Evolutionary conservation across 2,888 invertebrate species (phyloP).

Genomic region (Luperina nickerlii): DNA sequence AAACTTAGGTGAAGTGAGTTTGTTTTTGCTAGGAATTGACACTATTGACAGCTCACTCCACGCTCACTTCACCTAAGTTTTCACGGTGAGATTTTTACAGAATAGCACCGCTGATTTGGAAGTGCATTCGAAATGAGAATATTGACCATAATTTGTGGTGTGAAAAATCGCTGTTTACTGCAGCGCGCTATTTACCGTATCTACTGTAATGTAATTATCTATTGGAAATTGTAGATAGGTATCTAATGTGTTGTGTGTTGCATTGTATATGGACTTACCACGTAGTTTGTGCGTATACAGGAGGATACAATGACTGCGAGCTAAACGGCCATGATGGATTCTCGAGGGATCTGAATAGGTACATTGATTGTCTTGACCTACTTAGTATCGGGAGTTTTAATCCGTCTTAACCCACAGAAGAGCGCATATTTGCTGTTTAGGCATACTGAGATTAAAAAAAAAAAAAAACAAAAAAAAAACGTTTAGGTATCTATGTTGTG

Average conservation of each 20-base stretch:
- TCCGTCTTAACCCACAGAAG: background rate
- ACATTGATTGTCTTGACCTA: slow-evolving; percentile 36
- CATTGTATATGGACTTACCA: background rate
- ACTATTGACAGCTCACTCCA: too few species aligned
- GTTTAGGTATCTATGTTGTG: too few species aligned
- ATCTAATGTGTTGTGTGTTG: background rate
- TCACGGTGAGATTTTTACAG: too few species aligned
- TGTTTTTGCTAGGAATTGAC: too few species aligned
- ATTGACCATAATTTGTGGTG: background rate
- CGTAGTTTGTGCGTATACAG: background rate
- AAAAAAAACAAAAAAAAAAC: accelerated
- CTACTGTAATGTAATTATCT: background rate
- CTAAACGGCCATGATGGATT: slow-evolving; percentile 11
- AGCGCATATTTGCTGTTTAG: background rate
- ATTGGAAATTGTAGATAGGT: background rate
- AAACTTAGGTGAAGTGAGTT: too few species aligned
- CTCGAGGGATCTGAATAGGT: slow-evolving; percentile 12
- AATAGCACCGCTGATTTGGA: too few species aligned
- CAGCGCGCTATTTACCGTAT: background rate
- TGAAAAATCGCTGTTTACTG: background rate
- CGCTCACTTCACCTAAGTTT: too few species aligned
- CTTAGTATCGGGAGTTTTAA: slow-evolving; percentile 7
- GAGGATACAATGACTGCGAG: background rate
- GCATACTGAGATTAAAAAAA: background rate
- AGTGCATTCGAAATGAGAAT: background rate